Evolutionary conservation across 92 coral and sea anemone species (phyloP), one percentile per base, ranked within the genome.

Genomic region (Epizoanthus rinbou): DNA sequence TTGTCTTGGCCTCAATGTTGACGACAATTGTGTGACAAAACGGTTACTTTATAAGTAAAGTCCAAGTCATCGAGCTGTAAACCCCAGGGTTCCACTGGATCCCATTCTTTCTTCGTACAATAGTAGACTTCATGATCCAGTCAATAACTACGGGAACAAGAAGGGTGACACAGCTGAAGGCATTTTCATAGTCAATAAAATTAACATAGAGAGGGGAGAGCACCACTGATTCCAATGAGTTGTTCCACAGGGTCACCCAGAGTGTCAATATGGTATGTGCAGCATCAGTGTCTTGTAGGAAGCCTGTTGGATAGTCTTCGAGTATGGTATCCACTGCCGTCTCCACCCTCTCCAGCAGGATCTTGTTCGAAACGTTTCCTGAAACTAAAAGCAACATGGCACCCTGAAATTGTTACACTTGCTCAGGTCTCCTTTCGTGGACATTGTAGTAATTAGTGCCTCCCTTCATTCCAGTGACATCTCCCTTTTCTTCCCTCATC

Each of bases 51-150:
- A 31, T 84, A 75, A 21, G 87, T 82, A 58, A 23, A 75, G 43
- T 84, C 80, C 28, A 84, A 81, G 83, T 84, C 83, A 41, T 84
- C 83, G 19, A 84, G 74, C 57, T 86, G 89, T 69, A 69, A 37
- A 6, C 57, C 85, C 89, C 80, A 3, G 67, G 81, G 15, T 71
- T 82, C 86, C 80, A 82, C 33, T 82, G 86, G 24, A 70, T 86
- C 39, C 80, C 64, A 31, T 86, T 86, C 37, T 86, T 86, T 57
- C 74, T 80, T n/a, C 85, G 73, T 50, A 45, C 64, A 6, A 41
- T 52, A 21, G 81, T 79, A 52, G 74, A 37, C 65, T 54, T 57
- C 78, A 35, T 69, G 21, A 22, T 69, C 56, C 52, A 6, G 74
- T 66, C 41, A 23, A 79, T 79, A 22, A 62, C 64, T 56, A 60